These are phyloP conservation scores for Chaetogeoica ovagalla DNA, from an alignment of 2,888 invertebrate species.

Conservation along the genomic window DNA sequence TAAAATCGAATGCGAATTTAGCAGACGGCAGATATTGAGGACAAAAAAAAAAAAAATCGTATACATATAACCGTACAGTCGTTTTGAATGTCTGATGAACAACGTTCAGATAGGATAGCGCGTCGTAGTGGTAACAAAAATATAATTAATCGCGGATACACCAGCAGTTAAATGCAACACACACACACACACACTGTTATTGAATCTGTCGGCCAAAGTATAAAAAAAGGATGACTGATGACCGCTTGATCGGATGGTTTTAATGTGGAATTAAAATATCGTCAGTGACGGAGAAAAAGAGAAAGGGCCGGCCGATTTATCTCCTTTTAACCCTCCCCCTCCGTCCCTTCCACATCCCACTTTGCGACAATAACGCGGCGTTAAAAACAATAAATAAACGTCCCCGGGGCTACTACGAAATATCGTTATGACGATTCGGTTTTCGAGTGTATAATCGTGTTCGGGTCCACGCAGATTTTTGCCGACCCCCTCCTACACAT, in stretches of 20 bases:
- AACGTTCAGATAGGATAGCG: constrained; percentile 16
- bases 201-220: constrained; percentile 14
- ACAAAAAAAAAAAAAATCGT: not conserved
- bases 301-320: constrained; percentile 35
- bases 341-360: too few species aligned
- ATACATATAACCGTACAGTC: too few species aligned
- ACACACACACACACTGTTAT: constrained; percentile 30
- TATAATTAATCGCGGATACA: constrained; percentile 46
- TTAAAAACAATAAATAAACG: constrained; percentile 29
- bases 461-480: constrained; percentile 8
- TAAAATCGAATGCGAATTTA: not conserved
- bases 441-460: constrained; percentile 47
- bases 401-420: constrained; percentile 25
- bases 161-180: constrained; percentile 40
- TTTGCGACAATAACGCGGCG: not conserved
- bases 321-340: too few species aligned
- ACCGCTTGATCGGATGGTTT: constrained; percentile 38
- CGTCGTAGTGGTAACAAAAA: constrained; percentile 13
- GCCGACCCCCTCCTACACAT: not conserved
- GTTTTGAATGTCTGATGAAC: not conserved
- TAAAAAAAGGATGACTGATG: constrained; percentile 37
- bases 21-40: not conserved
- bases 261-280: constrained; percentile 37
- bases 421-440: constrained; percentile 30
- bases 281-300: constrained; percentile 11